Base-by-base conservation (phyloP, 2,888 invertebrate genomes). In the Andrena haemorrhoa region DNA sequence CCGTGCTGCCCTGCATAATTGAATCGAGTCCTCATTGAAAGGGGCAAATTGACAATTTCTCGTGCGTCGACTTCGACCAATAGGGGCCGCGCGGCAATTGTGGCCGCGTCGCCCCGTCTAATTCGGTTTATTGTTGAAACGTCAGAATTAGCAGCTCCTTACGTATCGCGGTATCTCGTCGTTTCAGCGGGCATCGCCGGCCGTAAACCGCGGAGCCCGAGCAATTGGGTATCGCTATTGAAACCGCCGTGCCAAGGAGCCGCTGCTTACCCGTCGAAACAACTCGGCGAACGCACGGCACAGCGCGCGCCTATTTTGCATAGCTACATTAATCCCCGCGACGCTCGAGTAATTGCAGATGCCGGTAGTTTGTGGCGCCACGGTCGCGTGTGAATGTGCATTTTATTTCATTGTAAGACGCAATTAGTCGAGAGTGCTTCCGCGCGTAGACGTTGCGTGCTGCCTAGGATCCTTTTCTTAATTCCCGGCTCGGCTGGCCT, bases 11-110 rank as follows among this genome's bases (percentile, higher is more conserved):
- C 68, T 4, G 33, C 51, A 68, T 82, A 86, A 86, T 84, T 76
- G 79, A 74, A 74, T 74, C 60, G 79, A 68, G 68, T 79, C 74
- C 75, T 84, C 86, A 73, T 86, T 84, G 84, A 84, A 84, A 78
- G 64, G 77, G 73, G 77, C 77, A 79, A 86, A 86, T 86, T 86
- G 86, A 79, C 86, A 86, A 86, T 86, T 86, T 71, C 84, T 84
- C 82, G 77, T 68, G 73, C 75, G 84, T 84, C 77, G 79, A 71
- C 71, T 66, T 65, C 35, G 71, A 35, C 58, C 68, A 82, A 72
- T 82, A 60, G 82, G 61, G 53, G 78, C 64, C 60, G 72, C 16
- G 41, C 12, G 64, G 53, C 75, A 66, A 26, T 82, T 76, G 65
- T 33, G 56, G 71, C 49, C 60, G 68, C 73, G 68, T 47, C 31